Evolutionary conservation across 2,113 vertebrate genomes (phyloP), one percentile per base, ranked within the genome.

Genomic region (Silurus meridionalis): DNA sequence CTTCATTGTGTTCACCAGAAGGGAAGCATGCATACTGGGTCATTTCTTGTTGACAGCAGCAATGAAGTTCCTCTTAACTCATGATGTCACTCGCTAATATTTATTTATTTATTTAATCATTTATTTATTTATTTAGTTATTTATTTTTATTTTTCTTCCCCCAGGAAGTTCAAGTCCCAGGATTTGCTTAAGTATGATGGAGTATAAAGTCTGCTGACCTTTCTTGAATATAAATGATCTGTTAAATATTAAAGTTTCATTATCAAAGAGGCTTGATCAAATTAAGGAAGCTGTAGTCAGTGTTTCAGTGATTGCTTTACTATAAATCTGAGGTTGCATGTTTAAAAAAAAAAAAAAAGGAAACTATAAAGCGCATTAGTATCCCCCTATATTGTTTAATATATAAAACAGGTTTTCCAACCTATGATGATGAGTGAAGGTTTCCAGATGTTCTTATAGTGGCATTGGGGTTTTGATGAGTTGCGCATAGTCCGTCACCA

Each of bases 371-470:
- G 75, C 83, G 60, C 60, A 52, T 55, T 77, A 86, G 72, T 57
- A 87, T 74, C n/a, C 71, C n/a, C 85, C 78, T 85, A 60, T 87
- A 83, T 85, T 83, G 83, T 85, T 37, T 88, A 87, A 88, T 90
- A 87, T 85, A 88, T 85, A 90, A 90, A 88, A 87, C 87, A 88
- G 83, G 89, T 85, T 87, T 88, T 88, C 82, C 78, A 82, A 77
- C 78, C 82, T 87, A 87, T 87, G 83, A 83, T 88, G 84, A 81
- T 85, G 86, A 88, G 86, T 87, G 87, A 87, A 86, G 87, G 82
- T 75, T 89, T 88, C 87, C 87, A 89, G 83, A 87, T 88, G 86
- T 85, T 85, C 75, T 77, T 37, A 48, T 58, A 82, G 83, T 83
- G 89, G 67, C 82, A 88, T 86, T 88, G 71, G 60, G 71, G 78